Conservation (phyloP, 2,888 invertebrate genomes). For the Empis livida region DNA sequence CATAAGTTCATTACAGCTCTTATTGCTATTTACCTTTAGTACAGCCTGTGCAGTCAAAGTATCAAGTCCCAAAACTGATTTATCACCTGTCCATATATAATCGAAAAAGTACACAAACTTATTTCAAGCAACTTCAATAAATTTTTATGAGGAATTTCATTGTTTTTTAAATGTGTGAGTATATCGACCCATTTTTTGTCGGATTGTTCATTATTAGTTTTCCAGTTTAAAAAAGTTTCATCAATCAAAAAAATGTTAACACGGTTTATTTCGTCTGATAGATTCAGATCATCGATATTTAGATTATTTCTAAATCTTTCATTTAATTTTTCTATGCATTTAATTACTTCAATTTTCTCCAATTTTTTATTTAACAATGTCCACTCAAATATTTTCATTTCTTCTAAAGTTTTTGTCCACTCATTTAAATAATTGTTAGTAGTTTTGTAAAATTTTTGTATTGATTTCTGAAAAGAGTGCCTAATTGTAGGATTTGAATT, state of each 20-base stretch:
- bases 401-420: background rate
- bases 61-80: background rate
- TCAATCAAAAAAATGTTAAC: background rate
- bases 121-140: background rate
- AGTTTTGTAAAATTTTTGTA: background rate
- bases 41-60: conserved; percentile 1
- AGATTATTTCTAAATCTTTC: no score
- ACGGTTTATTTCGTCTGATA: no score
- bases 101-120: conserved; percentile 5
- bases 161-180: background rate
- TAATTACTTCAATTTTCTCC: no score
- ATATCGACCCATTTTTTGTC: background rate
- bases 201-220: background rate
- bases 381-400: background rate
- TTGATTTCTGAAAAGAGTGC: background rate
- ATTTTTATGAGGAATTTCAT: background rate
- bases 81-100: conserved; percentile 3
- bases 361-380: background rate
- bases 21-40: background rate
- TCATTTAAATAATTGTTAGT: background rate
- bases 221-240: conserved; percentile 1
- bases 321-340: no score
- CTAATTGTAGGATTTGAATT: background rate
- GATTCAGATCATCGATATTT: no score
- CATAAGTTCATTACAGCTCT: background rate